These are phyloP conservation scores for Prenolepis imparis DNA, from an alignment of 2,888 invertebrate species.

Conservation along the genomic window DNA sequence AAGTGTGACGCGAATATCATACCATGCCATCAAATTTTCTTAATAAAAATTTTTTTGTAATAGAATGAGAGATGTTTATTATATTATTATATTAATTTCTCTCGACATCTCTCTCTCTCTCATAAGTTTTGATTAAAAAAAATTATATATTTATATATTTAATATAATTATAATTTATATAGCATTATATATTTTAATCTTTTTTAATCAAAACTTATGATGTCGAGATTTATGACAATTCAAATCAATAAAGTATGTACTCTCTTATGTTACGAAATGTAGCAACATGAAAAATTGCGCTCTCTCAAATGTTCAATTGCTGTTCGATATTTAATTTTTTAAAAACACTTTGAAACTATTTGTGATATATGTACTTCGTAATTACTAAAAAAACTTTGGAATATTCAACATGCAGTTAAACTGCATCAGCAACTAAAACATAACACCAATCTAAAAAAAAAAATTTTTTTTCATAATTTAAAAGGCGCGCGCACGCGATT, in stretches of 20 bases:
- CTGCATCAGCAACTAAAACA: not conserved
- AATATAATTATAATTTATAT: too few relatives aligned
- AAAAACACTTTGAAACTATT: conserved; percentile 16
- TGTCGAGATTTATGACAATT: not conserved
- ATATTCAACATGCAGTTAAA: not conserved
- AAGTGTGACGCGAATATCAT: too few relatives aligned
- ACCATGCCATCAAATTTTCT: too few relatives aligned
- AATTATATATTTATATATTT: too few relatives aligned
- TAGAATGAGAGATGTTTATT: too few relatives aligned
- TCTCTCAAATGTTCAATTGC: not conserved
- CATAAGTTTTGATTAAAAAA: too few relatives aligned
- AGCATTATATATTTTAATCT: too few relatives aligned
- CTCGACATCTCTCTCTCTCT: too few relatives aligned
- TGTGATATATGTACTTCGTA: not conserved
- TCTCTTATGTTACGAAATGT: not conserved
- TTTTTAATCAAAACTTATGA: not conserved
- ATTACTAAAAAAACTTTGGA: not conserved
- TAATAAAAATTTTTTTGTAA: too few relatives aligned
- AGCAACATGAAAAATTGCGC: not conserved
- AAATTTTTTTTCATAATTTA: not conserved
- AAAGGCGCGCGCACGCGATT: too few relatives aligned
- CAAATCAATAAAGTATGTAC: not conserved
- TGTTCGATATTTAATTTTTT: not conserved
- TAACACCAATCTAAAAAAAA: not conserved
- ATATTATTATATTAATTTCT: too few relatives aligned